Evolutionary conservation across 2,888 invertebrate species (phyloP), one percentile per base, ranked within the genome.

Genomic region (Caenorhabditis sulstoni): DNA sequence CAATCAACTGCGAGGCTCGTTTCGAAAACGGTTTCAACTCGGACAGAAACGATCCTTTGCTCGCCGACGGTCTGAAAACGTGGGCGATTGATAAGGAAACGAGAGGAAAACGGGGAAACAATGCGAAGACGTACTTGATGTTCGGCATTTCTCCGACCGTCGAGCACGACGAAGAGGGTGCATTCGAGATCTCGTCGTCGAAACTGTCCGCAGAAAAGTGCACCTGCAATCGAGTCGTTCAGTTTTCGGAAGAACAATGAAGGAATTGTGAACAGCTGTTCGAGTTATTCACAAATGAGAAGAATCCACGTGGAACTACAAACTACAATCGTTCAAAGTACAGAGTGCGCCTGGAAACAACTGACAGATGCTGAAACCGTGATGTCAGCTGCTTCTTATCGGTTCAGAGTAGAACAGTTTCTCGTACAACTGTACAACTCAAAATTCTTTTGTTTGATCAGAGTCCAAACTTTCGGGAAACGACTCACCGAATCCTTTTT

Each of bases 1-100:
- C 81, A 53, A 87, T 86, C 58, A 87, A 67, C 57, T 87, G 83
- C 2, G 87, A 87, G 1, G 85, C 85, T 59, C 83, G 44, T 73
- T 83, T 83, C 22, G 79, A 79, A n/a, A 79, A 79, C 22, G 79
- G 79, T 47, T 70, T 74, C 50, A 79, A 29, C n/a, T 79, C 79
- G 29, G 79, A 70, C 9, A 79, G 52, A 45, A 79, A 79, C 14
- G 79, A 79, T 41, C 74, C 74, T 73, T 79, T 79, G 35, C 73
- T 73, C 18, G 79, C 49, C n/a, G 79, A 79, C 35, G 62, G 64
- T 47, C 79, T 79, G 68, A 49, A 78, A 58, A 20, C 37, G 39
- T 45, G 0, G 11, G 22, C 18, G 37, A 39, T 14, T 49, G 20
- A 55, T 9, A 23, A 20, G 12, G 14, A 58, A 29, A 45, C 5